Evolutionary conservation across 2,797 vertebrate species (phyloP), one percentile per base, ranked within the genome.

Genomic region (Amphiprion clarkii): DNA sequence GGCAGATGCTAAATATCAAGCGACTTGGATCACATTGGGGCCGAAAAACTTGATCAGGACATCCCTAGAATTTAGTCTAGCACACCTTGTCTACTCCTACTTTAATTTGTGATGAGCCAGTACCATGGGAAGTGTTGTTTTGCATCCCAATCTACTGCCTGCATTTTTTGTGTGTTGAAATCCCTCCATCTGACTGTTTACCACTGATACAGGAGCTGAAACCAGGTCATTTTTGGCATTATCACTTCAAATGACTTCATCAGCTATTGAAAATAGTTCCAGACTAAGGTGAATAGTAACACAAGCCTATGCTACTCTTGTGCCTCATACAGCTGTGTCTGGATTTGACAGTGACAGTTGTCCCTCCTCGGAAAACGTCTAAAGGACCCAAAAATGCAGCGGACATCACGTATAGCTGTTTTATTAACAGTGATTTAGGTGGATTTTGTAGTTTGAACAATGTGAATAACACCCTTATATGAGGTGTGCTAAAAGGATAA

Each of bases 331-430:
- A 13, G 13, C 14, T 46, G 14, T 17, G 2, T 46, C 16, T 46
- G 13, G 42, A 17, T 46, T 17, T 17, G 3, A 17, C 42, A 2
- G 16, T 46, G 27, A 27, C 27, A 27, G 27, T 4, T 17, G 42
- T 44, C 42, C 14, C 12, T 14, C 14, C 36, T 3, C 5, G 14
- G 5, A 14, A 53, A 53, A 53, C 42, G 6, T 40, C 46, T 53
- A 27, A 55, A 52, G 17, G 14, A 23, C 39, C 48, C 46, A 13
- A 6, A 74, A 80, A 76, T 74, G 61, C 77, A 62, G n/a, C 76
- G 21, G 72, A 33, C 71, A 60, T 78, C 61, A 23, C 36, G 5
- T 40, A 5, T 2, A 25, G 57, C 66, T 57, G 59, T 6, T 54
- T 14, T 6, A 12, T 16, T 49, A 14, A 61, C 17, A 62, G 53